phyloP scores from a whole-genome alignment of 2,888 invertebrate species.

The Himalopsyche tibetana region DNA sequence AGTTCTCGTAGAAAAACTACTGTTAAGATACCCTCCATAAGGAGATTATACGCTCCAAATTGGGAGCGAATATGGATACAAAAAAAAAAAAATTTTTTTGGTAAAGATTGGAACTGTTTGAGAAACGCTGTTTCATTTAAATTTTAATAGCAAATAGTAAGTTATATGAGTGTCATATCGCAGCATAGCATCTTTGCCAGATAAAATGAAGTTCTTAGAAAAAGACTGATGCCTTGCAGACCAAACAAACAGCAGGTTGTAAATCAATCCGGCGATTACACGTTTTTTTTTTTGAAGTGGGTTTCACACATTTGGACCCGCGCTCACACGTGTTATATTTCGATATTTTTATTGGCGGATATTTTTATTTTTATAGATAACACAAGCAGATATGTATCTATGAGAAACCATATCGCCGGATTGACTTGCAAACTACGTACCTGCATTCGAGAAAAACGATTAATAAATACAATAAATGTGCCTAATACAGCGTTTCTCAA shows the following conservation, averaged over 20 bases:
- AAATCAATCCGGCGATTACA: conserved; percentile 63
- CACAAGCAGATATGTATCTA: neutral
- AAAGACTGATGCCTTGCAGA: conserved; percentile 45
- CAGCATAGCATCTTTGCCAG: conserved; percentile 24
- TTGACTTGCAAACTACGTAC: too few relatives aligned
- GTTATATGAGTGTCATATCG: neutral
- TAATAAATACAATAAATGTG: too few relatives aligned
- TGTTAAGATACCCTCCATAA: too few relatives aligned
- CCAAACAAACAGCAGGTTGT: conserved; percentile 62
- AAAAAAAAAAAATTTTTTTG: too few relatives aligned
- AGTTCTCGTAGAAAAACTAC: too few relatives aligned
- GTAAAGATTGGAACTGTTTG: too few relatives aligned
- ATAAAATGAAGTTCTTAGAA: conserved; percentile 55
- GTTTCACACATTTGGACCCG: conserved; percentile 12
- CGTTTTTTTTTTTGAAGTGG: conserved; percentile 33
- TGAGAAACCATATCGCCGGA: too few relatives aligned
- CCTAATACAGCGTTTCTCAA: too few relatives aligned
- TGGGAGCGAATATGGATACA: too few relatives aligned
- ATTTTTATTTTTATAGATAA: conserved; percentile 1
- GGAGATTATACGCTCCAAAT: too few relatives aligned
- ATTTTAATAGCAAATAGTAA: conserved; percentile 1
- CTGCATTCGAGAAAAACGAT: too few relatives aligned
- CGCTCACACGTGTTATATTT: conserved; percentile 10
- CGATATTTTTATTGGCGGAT: conserved; percentile 30
- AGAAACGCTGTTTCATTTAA: too few relatives aligned